Base-by-base conservation (phyloP, 2,888 invertebrate species). In the Diarsia rubi region DNA sequence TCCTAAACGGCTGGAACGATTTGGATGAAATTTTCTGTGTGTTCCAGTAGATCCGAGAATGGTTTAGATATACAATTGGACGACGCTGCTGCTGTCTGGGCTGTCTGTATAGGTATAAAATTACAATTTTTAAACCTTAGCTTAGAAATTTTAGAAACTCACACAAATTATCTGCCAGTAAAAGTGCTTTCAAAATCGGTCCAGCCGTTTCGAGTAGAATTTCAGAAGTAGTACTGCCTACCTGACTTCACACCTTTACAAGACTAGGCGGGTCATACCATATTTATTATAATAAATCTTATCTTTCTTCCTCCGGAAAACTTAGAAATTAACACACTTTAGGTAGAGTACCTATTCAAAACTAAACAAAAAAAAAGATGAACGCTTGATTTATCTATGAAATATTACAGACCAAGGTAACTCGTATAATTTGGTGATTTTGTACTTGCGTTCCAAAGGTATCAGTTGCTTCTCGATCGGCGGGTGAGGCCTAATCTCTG, bases 351-450 rank as follows among this genome's bases (percentile, higher is more conserved):
- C 37, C 37, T 37, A 24, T 9, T 54, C 16, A 54, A 75, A 62
- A 62, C 6, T 24, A 44, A 5, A 24, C n/a, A 21, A 45, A 31
- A 37, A 52, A 27, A 27, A 47, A 31, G 14, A 16, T 24, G n/a
- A 21, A 5, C 3, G 6, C 21, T 37, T 19, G 16, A 57, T 16
- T 59, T 84, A 82, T 64, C 72, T 84, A 54, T 94, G 91, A 78
- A 96, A 96, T 70, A 96, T 94, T 8, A 95, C 96, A 3, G 96
- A 95, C 96, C 96, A 96, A 0, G 96, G 96, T 69, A 96, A 78
- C 64, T 92, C 93, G 21, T 87, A 93, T 31, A 96, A 82, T 59
- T 87, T 91, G 0, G 91, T 92, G 21, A 96, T 92, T 73, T 91
- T 89, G 82, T 93, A 96, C 66, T 91, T 93, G 63, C 82, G 85